phyloP scores from a whole-genome alignment of 2,888 invertebrate species.

The Formica aserva region DNA sequence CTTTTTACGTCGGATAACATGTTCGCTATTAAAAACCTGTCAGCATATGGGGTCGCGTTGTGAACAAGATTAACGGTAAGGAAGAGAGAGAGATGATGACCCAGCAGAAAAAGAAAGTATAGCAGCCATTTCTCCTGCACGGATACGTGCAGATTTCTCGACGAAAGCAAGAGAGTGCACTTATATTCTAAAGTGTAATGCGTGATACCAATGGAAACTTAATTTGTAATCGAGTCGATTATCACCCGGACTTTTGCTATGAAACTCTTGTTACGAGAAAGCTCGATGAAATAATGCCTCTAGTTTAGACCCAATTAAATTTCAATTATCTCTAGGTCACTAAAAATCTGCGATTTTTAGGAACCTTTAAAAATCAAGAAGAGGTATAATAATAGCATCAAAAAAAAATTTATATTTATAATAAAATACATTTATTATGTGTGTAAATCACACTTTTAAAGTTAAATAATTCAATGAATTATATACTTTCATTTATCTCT shows the following conservation, averaged over 20 bases:
- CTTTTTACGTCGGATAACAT: slow-evolving; percentile 23
- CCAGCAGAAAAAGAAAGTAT: slow-evolving; percentile 57
- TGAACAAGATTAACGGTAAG: slow-evolving; percentile 32
- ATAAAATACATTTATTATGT: background rate
- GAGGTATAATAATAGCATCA: background rate
- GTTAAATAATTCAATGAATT: background rate
- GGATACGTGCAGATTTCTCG: slow-evolving; percentile 61
- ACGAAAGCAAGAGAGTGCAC: slow-evolving; percentile 63
- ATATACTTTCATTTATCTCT: background rate
- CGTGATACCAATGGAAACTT: slow-evolving; percentile 62
- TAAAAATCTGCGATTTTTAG: background rate
- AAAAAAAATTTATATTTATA: slow-evolving; percentile 1
- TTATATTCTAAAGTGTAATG: slow-evolving; percentile 49
- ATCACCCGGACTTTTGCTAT: slow-evolving; percentile 49
- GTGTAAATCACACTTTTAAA: background rate
- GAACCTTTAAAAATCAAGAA: background rate
- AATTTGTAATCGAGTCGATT: slow-evolving; percentile 66
- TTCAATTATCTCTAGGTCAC: background rate
- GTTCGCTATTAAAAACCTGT: slow-evolving; percentile 46
- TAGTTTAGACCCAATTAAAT: background rate
- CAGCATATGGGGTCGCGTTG: slow-evolving; percentile 23
- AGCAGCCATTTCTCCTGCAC: slow-evolving; percentile 50
- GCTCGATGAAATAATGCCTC: background rate
- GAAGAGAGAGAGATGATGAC: slow-evolving; percentile 32
- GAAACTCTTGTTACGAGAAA: slow-evolving; percentile 60